Evolutionary conservation across 2,113 vertebrate species (phyloP).

Genomic region (Colinus virginianus): DNA sequence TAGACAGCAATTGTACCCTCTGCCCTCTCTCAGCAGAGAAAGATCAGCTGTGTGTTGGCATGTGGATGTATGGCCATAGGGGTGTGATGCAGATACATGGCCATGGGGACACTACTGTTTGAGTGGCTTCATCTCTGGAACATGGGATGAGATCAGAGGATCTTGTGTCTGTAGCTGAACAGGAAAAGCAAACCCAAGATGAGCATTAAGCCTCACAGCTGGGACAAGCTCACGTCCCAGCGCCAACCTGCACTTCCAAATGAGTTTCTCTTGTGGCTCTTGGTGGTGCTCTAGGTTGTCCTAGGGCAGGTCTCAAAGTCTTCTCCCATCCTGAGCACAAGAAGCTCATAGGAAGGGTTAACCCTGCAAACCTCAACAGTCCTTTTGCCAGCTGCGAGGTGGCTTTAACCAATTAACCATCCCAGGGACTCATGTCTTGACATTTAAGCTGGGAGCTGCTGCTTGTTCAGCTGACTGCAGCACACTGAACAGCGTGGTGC

Average conservation of each 20-base stretch:
- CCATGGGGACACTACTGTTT: not conserved
- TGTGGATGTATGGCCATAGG: not conserved
- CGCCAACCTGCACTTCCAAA: not conserved
- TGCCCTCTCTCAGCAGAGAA: not conserved
- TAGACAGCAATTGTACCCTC: not conserved
- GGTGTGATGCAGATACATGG: fast-evolving
- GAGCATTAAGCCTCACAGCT: not conserved
- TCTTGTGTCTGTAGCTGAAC: not conserved
- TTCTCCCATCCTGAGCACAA: not conserved
- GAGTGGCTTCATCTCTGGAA: not conserved
- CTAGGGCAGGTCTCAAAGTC: not conserved
- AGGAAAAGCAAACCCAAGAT: not conserved
- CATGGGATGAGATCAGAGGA: not conserved
- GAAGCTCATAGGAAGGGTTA: not conserved
- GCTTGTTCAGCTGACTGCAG: not conserved
- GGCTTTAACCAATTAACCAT: not conserved
- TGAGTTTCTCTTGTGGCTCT: not conserved
- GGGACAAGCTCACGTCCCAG: not conserved
- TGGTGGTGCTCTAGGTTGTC: too few relatives aligned
- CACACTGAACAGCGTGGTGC: not conserved
- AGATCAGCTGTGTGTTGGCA: not conserved
- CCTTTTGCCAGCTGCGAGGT: not conserved
- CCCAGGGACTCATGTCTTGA: not conserved
- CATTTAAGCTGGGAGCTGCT: not conserved
- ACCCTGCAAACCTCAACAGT: not conserved